A percentile compares a stretch with the other conserved stretches of the same genome.
Conservation (phyloP, 2,888 invertebrate genomes). For the Gortyna flavago region DNA sequence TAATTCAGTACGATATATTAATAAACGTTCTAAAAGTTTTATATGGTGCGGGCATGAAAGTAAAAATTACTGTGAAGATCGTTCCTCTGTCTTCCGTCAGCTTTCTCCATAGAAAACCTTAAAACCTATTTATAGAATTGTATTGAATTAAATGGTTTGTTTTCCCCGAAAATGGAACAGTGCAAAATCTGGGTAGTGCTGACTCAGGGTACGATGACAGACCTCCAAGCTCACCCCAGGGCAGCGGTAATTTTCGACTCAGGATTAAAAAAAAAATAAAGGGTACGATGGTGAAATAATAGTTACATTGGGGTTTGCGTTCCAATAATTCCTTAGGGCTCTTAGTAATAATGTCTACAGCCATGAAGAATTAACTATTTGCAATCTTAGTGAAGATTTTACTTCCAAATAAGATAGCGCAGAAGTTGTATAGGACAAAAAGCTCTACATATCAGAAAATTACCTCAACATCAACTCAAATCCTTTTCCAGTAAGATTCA, state of each 20-base stretch:
- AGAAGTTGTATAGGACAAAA: constrained; percentile 1
- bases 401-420: not conserved
- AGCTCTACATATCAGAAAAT: constrained; percentile 20
- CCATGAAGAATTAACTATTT: not conserved
- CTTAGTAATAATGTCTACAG: not conserved
- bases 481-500: constrained; percentile 35
- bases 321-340: not conserved
- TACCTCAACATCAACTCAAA: constrained; percentile 24
- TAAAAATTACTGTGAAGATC: not conserved
- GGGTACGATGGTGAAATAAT: not conserved
- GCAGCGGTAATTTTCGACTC: too few species aligned
- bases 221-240: too few species aligned
- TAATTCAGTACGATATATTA: not conserved
- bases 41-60: not conserved
- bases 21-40: not conserved
- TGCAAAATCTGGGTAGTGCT: too few species aligned
- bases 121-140: not conserved
- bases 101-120: not conserved
- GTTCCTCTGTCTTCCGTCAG: not conserved
- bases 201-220: not conserved
- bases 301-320: not conserved
- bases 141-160: not conserved
- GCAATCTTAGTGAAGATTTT: not conserved
- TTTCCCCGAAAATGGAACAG: too few species aligned
- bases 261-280: too few species aligned